These are phyloP conservation scores for Rynchops niger DNA, from an alignment of 2,113 vertebrate species.

Conservation along the genomic window DNA sequence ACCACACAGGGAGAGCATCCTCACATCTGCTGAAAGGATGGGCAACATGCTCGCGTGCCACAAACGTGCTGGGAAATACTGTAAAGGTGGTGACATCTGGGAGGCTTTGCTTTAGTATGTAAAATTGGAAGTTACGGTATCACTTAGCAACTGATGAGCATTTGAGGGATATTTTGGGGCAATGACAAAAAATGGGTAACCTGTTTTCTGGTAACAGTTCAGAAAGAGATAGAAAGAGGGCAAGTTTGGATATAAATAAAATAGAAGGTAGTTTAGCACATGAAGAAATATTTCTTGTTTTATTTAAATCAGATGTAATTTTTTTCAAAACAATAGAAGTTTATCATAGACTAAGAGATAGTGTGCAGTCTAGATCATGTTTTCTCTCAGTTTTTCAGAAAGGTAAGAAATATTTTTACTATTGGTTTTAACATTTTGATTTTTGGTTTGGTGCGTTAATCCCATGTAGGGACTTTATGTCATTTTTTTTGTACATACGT, in stretches of 20 bases:
- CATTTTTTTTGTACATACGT: rapidly evolving
- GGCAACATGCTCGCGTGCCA: background rate
- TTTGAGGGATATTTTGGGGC: background rate
- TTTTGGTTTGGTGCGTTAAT: background rate
- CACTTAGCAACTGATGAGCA: background rate
- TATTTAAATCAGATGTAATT: background rate
- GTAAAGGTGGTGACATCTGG: background rate
- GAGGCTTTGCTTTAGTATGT: background rate
- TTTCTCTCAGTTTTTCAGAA: background rate
- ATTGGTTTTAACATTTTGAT: background rate
- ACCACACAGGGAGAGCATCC: background rate
- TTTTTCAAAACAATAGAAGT: background rate
- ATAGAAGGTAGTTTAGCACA: background rate
- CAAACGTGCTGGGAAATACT: background rate
- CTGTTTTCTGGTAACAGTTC: background rate
- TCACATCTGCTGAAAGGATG: background rate
- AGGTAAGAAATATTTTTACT: background rate
- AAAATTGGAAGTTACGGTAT: background rate
- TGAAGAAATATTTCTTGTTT: background rate
- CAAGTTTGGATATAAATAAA: background rate
- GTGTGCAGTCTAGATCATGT: background rate
- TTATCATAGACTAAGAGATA: background rate
- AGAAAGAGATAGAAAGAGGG: background rate
- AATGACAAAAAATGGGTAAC: background rate
- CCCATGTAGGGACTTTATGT: background rate